Evolutionary conservation across 1,140 invertebrate species (phyloP).

Genomic region (Caenorhabditis tropicalis): DNA sequence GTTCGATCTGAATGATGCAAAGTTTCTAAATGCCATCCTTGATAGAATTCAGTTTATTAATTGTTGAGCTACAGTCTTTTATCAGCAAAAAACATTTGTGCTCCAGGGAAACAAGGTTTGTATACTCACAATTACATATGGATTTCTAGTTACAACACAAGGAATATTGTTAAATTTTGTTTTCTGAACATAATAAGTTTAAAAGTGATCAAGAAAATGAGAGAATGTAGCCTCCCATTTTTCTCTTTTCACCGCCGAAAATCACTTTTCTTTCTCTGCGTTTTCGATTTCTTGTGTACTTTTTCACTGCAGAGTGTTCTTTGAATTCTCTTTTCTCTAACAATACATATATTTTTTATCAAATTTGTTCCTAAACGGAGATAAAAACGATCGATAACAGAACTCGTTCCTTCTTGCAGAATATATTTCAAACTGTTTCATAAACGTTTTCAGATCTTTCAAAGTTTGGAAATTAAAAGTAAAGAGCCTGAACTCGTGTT

Average conservation of each 20-base stretch:
- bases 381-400: background rate
- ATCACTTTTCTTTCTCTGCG: constrained; percentile 36
- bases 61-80: no score
- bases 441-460: no score
- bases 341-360: background rate
- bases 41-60: no score
- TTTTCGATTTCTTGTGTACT: background rate
- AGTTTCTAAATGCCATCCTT: background rate
- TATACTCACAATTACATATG: background rate
- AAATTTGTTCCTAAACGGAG: background rate
- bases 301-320: background rate
- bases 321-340: background rate
- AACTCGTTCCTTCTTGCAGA: no score
- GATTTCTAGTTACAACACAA: background rate
- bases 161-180: background rate
- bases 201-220: background rate
- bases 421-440: no score
- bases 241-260: constrained; percentile 25
- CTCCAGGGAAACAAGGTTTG: background rate
- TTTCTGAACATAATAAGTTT: background rate
- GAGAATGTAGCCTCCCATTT: constrained; percentile 12
- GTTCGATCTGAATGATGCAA: constrained; percentile 21
- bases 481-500: no score
- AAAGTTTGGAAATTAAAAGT: no score
- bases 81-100: background rate